Percentiles rank a stretch among this genome's conserved stretches.
These are phyloP conservation scores for Hippoglossus stenolepis DNA, from an alignment of 2,113 vertebrate genomes.

Conservation along the genomic window DNA sequence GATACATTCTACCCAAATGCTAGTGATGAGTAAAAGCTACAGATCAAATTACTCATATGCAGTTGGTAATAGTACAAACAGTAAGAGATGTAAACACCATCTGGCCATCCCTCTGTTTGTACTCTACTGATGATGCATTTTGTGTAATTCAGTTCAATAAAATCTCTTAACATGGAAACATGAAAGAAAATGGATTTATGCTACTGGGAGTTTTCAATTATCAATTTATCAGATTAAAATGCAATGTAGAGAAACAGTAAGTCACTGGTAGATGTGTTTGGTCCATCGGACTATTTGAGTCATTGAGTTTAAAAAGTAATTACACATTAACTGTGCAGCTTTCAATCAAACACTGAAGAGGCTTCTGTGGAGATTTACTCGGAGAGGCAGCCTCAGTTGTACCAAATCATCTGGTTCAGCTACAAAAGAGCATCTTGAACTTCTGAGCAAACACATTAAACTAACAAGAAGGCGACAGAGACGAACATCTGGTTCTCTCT, in stretches of 20 bases:
- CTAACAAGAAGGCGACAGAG: not conserved
- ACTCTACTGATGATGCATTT: constrained; percentile 29
- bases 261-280: not conserved
- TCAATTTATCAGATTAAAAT: not conserved
- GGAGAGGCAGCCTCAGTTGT: not conserved
- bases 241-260: not conserved
- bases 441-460: constrained; percentile 1
- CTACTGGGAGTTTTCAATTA: not conserved
- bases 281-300: constrained; percentile 3
- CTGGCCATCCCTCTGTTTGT: constrained; percentile 38
- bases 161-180: not conserved
- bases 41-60: constrained; percentile 33
- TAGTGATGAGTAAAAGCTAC: constrained; percentile 27
- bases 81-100: constrained; percentile 48
- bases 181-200: not conserved
- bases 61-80: constrained; percentile 32
- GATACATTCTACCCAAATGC: constrained; percentile 1
- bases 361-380: constrained; percentile 26
- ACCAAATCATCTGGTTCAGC: constrained; percentile 16
- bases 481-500: not conserved
- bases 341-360: constrained; percentile 25
- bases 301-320: constrained; percentile 2
- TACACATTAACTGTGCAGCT: not conserved
- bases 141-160: not conserved
- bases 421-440: not conserved